Conservation (phyloP, 37 sponge, comb jelly and placozoan genomes). For the Aphrocallistes beatrix region DNA sequence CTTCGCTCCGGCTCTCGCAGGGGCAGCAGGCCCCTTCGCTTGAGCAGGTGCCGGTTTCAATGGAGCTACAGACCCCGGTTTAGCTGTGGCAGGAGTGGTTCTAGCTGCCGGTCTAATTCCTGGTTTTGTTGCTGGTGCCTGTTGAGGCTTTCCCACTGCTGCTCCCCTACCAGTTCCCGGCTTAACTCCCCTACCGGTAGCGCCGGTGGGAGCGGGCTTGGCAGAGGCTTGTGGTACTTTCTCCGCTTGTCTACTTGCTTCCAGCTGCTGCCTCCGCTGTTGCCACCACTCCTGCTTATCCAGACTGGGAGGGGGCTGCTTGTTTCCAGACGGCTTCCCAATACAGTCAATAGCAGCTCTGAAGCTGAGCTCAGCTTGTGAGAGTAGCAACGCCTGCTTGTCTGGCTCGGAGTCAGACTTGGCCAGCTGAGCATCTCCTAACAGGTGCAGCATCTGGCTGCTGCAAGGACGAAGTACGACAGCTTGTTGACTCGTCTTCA, state of each 20-base stretch:
- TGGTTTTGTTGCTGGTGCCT: background rate
- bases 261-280: background rate
- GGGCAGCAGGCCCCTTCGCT: background rate
- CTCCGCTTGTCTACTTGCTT: background rate
- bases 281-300: constrained; percentile 70
- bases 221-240: background rate
- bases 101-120: background rate
- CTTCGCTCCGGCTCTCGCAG: background rate
- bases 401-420: constrained; percentile 44
- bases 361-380: constrained; percentile 66
- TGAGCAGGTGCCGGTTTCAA: background rate
- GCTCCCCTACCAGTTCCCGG: constrained; percentile 25
- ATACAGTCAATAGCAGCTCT: constrained; percentile 64
- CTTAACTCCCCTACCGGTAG: background rate
- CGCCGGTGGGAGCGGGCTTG: constrained; percentile 20
- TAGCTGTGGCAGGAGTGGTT: background rate
- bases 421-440: constrained; percentile 68
- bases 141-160: constrained; percentile 22
- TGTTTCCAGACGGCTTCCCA: constrained; percentile 36
- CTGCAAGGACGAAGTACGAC: constrained; percentile 60
- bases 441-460: constrained; percentile 58
- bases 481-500: constrained; percentile 52
- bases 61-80: constrained; percentile 18
- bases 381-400: constrained; percentile 23
- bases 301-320: constrained; percentile 39